These are phyloP conservation scores for Chloromyia formosa DNA, from an alignment of 2,888 invertebrate genomes.

Conservation along the genomic window DNA sequence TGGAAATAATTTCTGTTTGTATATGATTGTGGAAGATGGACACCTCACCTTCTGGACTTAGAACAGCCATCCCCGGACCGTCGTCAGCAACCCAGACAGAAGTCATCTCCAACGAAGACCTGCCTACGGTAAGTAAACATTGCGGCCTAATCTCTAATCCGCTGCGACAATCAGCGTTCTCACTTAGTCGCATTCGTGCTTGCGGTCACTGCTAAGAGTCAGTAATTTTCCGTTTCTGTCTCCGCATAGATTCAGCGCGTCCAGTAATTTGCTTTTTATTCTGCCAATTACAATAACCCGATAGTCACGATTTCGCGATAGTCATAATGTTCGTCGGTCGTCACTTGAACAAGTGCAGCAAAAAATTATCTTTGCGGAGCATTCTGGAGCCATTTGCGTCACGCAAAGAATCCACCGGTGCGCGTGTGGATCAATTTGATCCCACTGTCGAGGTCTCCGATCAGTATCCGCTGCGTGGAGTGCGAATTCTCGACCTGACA, in stretches of 20 bases:
- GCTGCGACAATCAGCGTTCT: not conserved
- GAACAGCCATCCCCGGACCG: conserved; percentile 34
- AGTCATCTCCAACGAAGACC: conserved; percentile 26
- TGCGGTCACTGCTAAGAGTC: not conserved
- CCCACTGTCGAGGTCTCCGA: conserved; percentile 39
- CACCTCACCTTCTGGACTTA: conserved; percentile 38
- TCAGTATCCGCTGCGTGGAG: conserved; percentile 72
- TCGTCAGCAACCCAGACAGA: conserved; percentile 46
- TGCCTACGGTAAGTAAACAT: conserved; percentile 39
- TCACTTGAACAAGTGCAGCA: not conserved
- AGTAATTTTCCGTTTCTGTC: not conserved
- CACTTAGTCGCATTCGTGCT: conserved; percentile 12
- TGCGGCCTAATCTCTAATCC: not conserved
- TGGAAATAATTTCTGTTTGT: not conserved
- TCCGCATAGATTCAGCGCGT: not conserved
- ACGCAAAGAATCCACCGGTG: not conserved
- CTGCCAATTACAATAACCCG: no score
- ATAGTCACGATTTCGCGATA: not conserved
- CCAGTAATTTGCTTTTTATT: not conserved
- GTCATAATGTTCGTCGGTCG: not conserved
- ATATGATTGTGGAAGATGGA: conserved; percentile 42
- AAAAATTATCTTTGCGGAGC: not conserved
- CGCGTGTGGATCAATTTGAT: not conserved
- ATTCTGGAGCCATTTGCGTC: not conserved
- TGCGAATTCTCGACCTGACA: conserved; percentile 81